Percentiles rank a stretch among this genome's conserved stretches.
Evolutionary conservation across 2,888 invertebrate species (phyloP).

Genomic region (Rhodophaea formosa): DNA sequence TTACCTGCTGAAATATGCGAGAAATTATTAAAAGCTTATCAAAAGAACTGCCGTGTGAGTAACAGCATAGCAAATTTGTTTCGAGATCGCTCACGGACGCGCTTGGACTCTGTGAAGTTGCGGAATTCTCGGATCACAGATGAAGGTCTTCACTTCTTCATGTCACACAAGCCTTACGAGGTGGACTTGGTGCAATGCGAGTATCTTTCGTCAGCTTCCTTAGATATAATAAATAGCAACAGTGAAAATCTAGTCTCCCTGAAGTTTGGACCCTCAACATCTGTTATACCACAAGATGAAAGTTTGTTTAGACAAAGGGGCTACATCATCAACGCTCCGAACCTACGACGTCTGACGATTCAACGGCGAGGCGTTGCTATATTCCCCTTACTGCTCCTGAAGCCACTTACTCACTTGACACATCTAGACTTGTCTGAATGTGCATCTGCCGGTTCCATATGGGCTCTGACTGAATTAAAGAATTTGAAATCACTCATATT

Average conservation of each 20-base stretch:
- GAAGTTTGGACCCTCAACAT: constrained; percentile 85
- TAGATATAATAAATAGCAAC: constrained; percentile 85
- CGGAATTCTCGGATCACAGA: constrained; percentile 87
- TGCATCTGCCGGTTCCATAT: constrained; percentile 82
- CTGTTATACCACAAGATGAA: constrained; percentile 80
- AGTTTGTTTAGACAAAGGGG: constrained; percentile 58
- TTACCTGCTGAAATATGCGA: constrained; percentile 88
- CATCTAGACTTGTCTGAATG: constrained; percentile 88
- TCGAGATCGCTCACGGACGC: constrained; percentile 83
- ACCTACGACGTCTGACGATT: constrained; percentile 81
- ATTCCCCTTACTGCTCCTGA: constrained; percentile 79
- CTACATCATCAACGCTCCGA: constrained; percentile 82
- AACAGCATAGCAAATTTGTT: constrained; percentile 87
- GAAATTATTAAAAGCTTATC: constrained; percentile 82
- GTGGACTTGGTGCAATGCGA: constrained; percentile 89
- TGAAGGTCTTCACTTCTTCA: constrained; percentile 84
- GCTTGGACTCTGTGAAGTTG: constrained; percentile 85
- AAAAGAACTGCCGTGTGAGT: constrained; percentile 79
- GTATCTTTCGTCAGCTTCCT: constrained; percentile 82
- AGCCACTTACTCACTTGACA: constrained; percentile 81
- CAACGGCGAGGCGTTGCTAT: constrained; percentile 73
- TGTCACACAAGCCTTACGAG: constrained; percentile 87
- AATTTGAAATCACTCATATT: constrained; percentile 88
- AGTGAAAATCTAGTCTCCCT: constrained; percentile 86
- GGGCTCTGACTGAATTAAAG: constrained; percentile 84